Evolutionary conservation across 2,113 vertebrate genomes (phyloP), one percentile per base, ranked within the genome.

Genomic region (Cavia aperea): DNA sequence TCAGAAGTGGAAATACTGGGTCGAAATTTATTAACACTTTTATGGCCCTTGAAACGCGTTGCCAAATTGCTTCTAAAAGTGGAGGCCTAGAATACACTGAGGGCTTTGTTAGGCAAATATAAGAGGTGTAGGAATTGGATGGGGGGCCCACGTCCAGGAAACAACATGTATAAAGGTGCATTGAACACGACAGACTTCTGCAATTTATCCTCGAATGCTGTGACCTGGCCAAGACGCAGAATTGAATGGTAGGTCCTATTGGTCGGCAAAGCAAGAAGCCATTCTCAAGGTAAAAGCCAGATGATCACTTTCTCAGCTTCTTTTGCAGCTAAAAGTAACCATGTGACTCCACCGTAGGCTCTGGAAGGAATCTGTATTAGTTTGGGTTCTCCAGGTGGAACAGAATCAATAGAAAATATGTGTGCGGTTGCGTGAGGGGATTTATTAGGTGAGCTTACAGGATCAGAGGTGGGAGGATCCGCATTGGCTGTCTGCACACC

Each of bases 21-120:
- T 93, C 86, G 92, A 88, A 95, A 94, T 95, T 96, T 95, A 95
- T 96, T 94, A 92, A 95, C 93, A 90, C 75, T 96, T 96, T 95
- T 95, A 95, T 92, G 93, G 88, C 75, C 83, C 91, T 94, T 92
- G 92, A 95, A 87, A 86, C 84, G 89, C 29, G 65, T 95, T 96
- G 95, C 94, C 92, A 96, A 93, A 93, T 95, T 93, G 94, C 90
- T 96, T 95, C 75, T 89, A 66, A 96, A 95, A 95, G 83, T 68
- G 72, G 86, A 89, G 82, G 90, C 94, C 65, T 65, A 90, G 88
- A 94, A 86, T 75, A 96, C 93, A 95, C 93, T 87, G 94, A 85
- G 46, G 95, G 93, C 93, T 93, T 95, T 96, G 95, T 95, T 93
- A 94, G 92, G 81, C 92, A 90, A 88, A 93, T 89, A n/a, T 56